Evolutionary conservation across 2,113 vertebrate species (phyloP).

Genomic region (Agapornis roseicollis): DNA sequence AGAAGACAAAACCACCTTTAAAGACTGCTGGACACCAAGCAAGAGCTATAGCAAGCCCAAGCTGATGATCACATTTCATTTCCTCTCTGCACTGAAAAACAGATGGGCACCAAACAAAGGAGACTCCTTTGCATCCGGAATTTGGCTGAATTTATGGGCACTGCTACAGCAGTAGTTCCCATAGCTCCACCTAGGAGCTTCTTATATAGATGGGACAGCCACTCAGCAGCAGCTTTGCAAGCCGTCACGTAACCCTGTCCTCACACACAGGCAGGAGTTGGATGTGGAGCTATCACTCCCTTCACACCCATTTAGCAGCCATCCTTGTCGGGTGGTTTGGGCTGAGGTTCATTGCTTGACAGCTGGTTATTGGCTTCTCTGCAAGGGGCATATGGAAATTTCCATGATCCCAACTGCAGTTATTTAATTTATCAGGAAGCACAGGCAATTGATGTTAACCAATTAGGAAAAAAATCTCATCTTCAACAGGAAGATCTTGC

Average conservation of each 20-base stretch:
- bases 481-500: background rate
- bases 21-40: background rate
- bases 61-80: background rate
- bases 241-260: background rate
- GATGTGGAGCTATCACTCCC: background rate
- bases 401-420: background rate
- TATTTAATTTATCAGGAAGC: constrained; percentile 5
- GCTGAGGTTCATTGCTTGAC: constrained; percentile 45
- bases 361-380: constrained; percentile 64
- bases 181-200: background rate
- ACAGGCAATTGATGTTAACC: background rate
- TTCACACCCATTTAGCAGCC: background rate
- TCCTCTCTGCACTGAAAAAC: background rate
- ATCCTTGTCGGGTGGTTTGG: background rate
- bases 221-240: background rate
- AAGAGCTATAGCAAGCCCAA: background rate
- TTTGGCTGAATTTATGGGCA: background rate
- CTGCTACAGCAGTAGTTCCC: background rate
- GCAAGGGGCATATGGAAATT: constrained; percentile 34
- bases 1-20: background rate
- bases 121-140: background rate
- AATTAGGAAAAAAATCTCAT: background rate
- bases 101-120: background rate
- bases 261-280: background rate
- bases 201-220: background rate